A percentile compares a stretch with the other conserved stretches of the same genome.
Conservation (phyloP, 2,113 vertebrate genomes). For the Rhodinocichla rosea region DNA sequence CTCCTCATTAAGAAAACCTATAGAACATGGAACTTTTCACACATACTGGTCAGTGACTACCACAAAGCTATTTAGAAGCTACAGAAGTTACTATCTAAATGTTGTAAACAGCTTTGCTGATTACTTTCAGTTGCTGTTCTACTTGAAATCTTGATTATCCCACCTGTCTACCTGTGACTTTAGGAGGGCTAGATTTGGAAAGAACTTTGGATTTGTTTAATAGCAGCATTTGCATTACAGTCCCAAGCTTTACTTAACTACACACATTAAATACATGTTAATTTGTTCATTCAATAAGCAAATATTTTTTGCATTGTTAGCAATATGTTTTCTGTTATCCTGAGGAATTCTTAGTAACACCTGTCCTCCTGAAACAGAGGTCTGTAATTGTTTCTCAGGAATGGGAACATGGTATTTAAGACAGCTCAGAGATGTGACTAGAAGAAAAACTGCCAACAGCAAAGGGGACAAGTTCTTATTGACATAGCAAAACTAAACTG, state of each 20-base stretch:
- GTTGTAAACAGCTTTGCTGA: not conserved
- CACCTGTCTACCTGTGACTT: not conserved
- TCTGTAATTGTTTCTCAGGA: not conserved
- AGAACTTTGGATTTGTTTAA: not conserved
- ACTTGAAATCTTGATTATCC: not conserved
- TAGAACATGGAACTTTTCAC: not conserved
- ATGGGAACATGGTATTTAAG: not conserved
- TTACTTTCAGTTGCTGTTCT: not conserved
- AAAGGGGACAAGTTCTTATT: not conserved
- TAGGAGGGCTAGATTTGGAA: not conserved
- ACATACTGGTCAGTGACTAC: not conserved
- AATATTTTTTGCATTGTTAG: not conserved
- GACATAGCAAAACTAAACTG: not conserved
- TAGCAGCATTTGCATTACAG: not conserved
- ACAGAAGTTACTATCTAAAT: not conserved
- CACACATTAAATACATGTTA: not conserved
- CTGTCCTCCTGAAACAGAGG: not conserved
- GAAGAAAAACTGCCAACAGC: not conserved
- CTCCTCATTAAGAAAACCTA: not conserved
- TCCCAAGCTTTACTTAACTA: not conserved
- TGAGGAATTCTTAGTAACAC: not conserved
- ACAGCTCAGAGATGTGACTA: not conserved
- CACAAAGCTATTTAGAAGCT: not conserved
- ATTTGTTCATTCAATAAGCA: not conserved
- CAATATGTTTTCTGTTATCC: not conserved